These are phyloP conservation scores for Fregetta grallaria DNA, from an alignment of 2,113 vertebrate genomes.

Conservation along the genomic window DNA sequence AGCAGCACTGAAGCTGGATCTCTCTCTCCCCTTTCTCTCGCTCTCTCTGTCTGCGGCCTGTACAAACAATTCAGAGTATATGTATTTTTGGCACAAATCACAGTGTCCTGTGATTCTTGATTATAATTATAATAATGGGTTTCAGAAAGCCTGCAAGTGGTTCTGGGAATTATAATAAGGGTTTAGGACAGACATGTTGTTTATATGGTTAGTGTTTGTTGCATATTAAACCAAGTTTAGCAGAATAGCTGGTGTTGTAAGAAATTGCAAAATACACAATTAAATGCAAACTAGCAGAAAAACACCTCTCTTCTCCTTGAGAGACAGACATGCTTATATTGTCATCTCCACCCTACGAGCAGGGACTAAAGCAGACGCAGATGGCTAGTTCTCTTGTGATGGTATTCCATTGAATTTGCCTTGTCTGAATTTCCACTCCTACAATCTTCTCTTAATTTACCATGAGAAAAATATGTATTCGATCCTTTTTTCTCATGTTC, in stretches of 20 bases:
- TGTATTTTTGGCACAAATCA: constrained; percentile 74
- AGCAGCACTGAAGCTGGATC: not conserved
- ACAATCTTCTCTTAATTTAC: constrained; percentile 6
- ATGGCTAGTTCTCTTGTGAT: not conserved
- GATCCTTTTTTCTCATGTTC: constrained; percentile 10
- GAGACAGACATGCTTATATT: not conserved
- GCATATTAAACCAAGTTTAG: constrained; percentile 66
- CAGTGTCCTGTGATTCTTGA: constrained; percentile 75
- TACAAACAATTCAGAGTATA: constrained; percentile 45
- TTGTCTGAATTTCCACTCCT: not conserved
- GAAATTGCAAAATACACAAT: constrained; percentile 68
- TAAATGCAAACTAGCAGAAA: constrained; percentile 39
- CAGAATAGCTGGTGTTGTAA: constrained; percentile 47
- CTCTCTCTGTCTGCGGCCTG: not conserved
- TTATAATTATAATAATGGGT: constrained; percentile 80
- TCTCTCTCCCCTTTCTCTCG: not conserved
- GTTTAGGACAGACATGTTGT: constrained; percentile 66
- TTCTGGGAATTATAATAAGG: constrained; percentile 73
- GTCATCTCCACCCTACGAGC: not conserved
- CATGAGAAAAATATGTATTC: not conserved
- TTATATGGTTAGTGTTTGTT: constrained; percentile 68
- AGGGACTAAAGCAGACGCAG: not conserved
- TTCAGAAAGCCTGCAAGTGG: constrained; percentile 71
- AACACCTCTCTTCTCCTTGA: not conserved
- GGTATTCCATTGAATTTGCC: not conserved